These are phyloP conservation scores for Macrosteles quadrilineatus DNA, from an alignment of 1,140 invertebrate species.

Conservation along the genomic window DNA sequence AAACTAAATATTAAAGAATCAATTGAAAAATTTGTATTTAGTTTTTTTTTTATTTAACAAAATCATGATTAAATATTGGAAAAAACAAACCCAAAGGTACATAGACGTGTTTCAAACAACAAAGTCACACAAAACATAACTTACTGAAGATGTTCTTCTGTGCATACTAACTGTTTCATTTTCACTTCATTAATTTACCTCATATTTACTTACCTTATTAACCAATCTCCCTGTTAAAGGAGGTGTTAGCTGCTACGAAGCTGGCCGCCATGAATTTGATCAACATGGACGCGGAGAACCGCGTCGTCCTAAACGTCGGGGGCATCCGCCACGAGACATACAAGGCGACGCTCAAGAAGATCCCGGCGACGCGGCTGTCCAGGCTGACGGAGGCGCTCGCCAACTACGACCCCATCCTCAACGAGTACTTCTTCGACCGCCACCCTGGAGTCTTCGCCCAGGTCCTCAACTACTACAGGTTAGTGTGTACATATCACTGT, in stretches of 20 bases:
- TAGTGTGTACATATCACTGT: constrained; percentile 34
- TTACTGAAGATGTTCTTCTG: no score
- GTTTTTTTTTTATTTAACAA: no score
- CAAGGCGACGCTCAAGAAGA: constrained; percentile 90
- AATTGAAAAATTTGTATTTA: no score
- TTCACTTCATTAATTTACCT: no score
- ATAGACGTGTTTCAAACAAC: no score
- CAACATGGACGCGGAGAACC: constrained; percentile 93
- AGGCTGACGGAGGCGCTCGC: constrained; percentile 85
- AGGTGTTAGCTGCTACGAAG: constrained; percentile 33
- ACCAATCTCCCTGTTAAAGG: no score
- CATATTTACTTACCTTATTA: no score
- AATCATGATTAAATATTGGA: no score
- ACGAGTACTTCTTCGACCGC: constrained; percentile 98
- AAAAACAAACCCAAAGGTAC: no score
- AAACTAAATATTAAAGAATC: no score
- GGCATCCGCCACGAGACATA: constrained; percentile 97
- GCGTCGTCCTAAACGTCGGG: constrained; percentile 97
- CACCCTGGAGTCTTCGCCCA: constrained; percentile 98
- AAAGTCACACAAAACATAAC: no score
- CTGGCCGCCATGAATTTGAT: constrained; percentile 65
- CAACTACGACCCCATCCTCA: constrained; percentile 95
- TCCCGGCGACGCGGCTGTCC: constrained; percentile 88
- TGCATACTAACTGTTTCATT: no score
- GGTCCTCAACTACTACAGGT: constrained; percentile 88